These are phyloP conservation scores for Python bivittatus DNA, from an alignment of 2,113 vertebrate genomes.

Conservation along the genomic window DNA sequence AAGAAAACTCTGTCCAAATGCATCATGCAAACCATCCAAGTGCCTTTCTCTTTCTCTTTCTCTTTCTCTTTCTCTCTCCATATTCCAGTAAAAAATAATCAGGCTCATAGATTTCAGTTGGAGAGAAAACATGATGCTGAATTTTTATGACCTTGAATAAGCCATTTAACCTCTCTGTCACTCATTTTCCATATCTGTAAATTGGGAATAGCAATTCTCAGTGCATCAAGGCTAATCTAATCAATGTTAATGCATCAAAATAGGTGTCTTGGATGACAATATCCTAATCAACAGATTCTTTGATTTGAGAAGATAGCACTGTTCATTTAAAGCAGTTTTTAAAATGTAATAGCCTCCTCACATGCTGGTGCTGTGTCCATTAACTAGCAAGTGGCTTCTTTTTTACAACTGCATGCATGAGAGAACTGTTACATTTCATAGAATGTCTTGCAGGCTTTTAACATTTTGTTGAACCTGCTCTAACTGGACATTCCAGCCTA, in stretches of 20 bases:
- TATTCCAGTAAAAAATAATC: conserved; percentile 1
- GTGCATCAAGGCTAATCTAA: not conserved
- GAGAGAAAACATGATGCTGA: not conserved
- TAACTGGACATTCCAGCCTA: no score
- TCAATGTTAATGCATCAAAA: conserved; percentile 22
- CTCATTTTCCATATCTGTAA: conserved; percentile 29
- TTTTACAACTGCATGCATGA: not conserved
- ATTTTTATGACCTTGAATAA: conserved; percentile 36
- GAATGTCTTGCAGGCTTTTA: not conserved
- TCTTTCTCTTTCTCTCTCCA: not conserved
- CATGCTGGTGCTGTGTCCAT: not conserved
- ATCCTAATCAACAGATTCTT: not conserved
- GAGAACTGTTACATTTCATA: not conserved
- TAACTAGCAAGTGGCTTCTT: not conserved
- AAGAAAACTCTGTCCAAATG: not conserved
- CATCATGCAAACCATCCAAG: not conserved
- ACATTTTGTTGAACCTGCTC: not conserved
- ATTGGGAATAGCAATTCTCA: conserved; percentile 33
- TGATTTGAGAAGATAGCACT: not conserved
- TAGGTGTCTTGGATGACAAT: not conserved
- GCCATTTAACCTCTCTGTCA: conserved; percentile 27
- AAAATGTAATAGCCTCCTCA: not conserved
- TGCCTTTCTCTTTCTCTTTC: not conserved
- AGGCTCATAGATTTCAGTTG: not conserved
- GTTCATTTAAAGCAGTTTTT: not conserved